These are phyloP conservation scores for Nothoprocta perdicaria DNA, from an alignment of 2,113 vertebrate species.

Conservation along the genomic window DNA sequence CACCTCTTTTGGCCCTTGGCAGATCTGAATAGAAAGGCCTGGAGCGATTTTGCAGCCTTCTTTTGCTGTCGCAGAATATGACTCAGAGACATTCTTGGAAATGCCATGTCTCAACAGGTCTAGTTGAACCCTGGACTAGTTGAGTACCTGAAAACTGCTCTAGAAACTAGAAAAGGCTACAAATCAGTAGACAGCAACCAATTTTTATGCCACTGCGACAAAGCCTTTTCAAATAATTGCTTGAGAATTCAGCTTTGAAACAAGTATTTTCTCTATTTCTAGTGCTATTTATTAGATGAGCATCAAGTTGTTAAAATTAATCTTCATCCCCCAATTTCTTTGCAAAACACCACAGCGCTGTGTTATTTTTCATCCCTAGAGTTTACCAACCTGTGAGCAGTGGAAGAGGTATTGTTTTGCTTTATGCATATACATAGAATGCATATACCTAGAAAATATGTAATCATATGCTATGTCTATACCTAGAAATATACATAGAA, in stretches of 20 bases:
- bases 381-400: constrained; percentile 10
- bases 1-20: neutral
- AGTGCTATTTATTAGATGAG: constrained; percentile 41
- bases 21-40: neutral
- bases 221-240: constrained; percentile 59
- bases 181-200: constrained; percentile 26
- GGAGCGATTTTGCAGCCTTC: neutral
- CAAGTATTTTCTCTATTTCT: constrained; percentile 10
- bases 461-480: too few relatives aligned
- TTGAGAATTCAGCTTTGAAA: constrained; percentile 31
- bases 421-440: neutral
- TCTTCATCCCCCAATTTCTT: constrained; percentile 54
- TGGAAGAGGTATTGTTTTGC: neutral
- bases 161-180: neutral
- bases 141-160: neutral
- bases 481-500: neutral
- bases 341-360: neutral
- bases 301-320: constrained; percentile 64
- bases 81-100: neutral
- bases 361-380: constrained; percentile 25
- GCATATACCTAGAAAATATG: too few relatives aligned
- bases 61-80: neutral
- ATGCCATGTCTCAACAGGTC: neutral
- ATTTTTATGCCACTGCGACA: neutral
- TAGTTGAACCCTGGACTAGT: neutral